Base-by-base conservation (phyloP, 2,797 vertebrate genomes). In the Chelon auratus region DNA sequence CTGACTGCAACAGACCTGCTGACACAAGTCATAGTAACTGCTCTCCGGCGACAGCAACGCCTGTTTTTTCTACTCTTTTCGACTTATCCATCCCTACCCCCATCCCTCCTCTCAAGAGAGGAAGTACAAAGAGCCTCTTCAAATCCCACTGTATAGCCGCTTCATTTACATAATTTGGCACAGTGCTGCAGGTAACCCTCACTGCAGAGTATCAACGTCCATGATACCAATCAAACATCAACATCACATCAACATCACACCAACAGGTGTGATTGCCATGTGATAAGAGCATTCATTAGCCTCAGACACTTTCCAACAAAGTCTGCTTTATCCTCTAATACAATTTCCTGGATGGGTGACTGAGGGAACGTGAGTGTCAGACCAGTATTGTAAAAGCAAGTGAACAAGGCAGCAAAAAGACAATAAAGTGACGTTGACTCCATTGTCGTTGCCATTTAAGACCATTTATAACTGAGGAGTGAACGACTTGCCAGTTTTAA, bases 51-150 rank as follows among this genome's bases (percentile, higher is more conserved):
- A 40, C 39, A 40, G 39, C 39, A 71, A 63, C 10, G 24, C 51
- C 57, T 17, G 50, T 78, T 68, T 84, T 85, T 78, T 85, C 80
- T 80, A 77, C 61, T 72, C 62, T 51, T 69, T 71, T 75, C 67
- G 68, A 72, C 70, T 74, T 43, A 2, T 42, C 55, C 17, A 1
- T n/a, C 30, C 47, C 53, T 5, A 11, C 47, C 39, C 68, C 70
- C 40, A 24, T 59, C 72, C 39, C 69, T 73, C 62, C 72, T 48
- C 77, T 74, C 61, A 56, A 68, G 62, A 75, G 83, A 55, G 68
- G 62, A 62, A 83, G 68, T 70, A 91, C 89, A 93, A 90, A 90
- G 90, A 78, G 79, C 70, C 90, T 85, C 86, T 91, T 90, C 80
- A 87, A 56, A 80, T 72, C 78, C 72, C 72, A 77, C 68, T n/a